phyloP scores from a whole-genome alignment of 2,797 vertebrate genomes.

The Malacoraja senta region DNA sequence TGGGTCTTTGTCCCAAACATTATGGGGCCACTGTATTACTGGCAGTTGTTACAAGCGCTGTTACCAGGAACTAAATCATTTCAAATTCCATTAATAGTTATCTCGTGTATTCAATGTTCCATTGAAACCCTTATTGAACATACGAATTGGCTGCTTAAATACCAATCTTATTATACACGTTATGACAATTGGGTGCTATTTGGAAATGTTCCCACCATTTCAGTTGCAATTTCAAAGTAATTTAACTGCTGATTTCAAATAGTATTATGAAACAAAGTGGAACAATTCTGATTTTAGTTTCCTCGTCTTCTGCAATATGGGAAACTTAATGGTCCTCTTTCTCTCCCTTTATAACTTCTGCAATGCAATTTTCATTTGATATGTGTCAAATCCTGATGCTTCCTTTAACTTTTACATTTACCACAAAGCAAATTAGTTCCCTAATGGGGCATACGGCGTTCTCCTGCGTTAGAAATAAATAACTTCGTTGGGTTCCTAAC shows the following conservation, averaged over 20 bases:
- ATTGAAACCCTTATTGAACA: slow-evolving; percentile 52
- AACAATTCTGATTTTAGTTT: slow-evolving; percentile 1
- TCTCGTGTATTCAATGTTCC: slow-evolving; percentile 64
- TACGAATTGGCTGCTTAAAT: slow-evolving; percentile 58
- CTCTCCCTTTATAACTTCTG: not conserved
- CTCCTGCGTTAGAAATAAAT: not conserved
- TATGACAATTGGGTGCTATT: slow-evolving; percentile 48
- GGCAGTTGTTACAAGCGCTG: slow-evolving; percentile 55
- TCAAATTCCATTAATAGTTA: slow-evolving; percentile 74
- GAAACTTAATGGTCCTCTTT: not conserved
- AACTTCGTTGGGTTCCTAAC: not conserved
- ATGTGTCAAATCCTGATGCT: not conserved
- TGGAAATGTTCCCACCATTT: slow-evolving; percentile 41
- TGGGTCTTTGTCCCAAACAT: no score
- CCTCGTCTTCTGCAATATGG: not conserved
- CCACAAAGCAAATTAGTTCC: not conserved
- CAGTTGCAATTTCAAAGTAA: slow-evolving; percentile 31
- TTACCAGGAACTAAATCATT: slow-evolving; percentile 50
- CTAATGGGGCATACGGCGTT: not conserved
- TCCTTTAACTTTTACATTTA: not conserved
- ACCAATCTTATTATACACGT: slow-evolving; percentile 58
- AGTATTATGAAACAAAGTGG: not conserved
- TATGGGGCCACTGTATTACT: slow-evolving; percentile 47
- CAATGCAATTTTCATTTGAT: slow-evolving; percentile 5
- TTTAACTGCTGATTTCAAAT: not conserved